A percentile compares a stretch with the other conserved stretches of the same genome.
Evolutionary conservation across 2,888 invertebrate species (phyloP).

Genomic region (Stenolophus ochropezus): DNA sequence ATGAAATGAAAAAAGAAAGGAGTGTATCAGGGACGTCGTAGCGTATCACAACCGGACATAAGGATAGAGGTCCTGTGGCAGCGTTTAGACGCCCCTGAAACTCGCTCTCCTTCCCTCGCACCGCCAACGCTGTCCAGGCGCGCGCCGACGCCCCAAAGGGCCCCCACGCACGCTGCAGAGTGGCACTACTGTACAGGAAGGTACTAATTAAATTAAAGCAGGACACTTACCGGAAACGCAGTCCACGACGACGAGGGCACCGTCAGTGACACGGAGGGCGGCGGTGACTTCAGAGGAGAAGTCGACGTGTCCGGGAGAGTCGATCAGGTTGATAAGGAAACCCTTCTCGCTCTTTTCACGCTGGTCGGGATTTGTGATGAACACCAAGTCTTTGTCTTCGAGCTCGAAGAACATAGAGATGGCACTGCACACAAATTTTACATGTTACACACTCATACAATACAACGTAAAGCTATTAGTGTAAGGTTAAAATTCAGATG

Average conservation of each 20-base stretch:
- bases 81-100: slow-evolving; percentile 77
- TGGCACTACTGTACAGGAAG: slow-evolving; percentile 68
- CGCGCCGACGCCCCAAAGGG: slow-evolving; percentile 53
- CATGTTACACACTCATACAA: too few species aligned
- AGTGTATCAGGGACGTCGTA: slow-evolving; percentile 76
- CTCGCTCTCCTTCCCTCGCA: slow-evolving; percentile 80
- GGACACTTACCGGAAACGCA: slow-evolving; percentile 95
- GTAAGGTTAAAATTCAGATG: slow-evolving; percentile 72
- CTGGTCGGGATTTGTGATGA: slow-evolving; percentile 94
- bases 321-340: slow-evolving; percentile 99
- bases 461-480: neutral
- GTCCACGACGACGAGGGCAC: slow-evolving; percentile 99
- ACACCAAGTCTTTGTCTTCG: slow-evolving; percentile 93
- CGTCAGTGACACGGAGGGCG: slow-evolving; percentile 99
- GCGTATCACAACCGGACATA: slow-evolving; percentile 83
- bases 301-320: slow-evolving; percentile 99
- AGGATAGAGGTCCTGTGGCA: slow-evolving; percentile 87
- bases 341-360: slow-evolving; percentile 93
- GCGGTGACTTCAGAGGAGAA: slow-evolving; percentile 99
- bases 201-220: neutral
- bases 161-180: slow-evolving; percentile 65
- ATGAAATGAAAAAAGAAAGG: neutral
- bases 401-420: slow-evolving; percentile 99
- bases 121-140: slow-evolving; percentile 77
- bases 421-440: too few species aligned